Evolutionary conservation across 2,797 vertebrate species (phyloP).

Genomic region (Oreochromis grahami): DNA sequence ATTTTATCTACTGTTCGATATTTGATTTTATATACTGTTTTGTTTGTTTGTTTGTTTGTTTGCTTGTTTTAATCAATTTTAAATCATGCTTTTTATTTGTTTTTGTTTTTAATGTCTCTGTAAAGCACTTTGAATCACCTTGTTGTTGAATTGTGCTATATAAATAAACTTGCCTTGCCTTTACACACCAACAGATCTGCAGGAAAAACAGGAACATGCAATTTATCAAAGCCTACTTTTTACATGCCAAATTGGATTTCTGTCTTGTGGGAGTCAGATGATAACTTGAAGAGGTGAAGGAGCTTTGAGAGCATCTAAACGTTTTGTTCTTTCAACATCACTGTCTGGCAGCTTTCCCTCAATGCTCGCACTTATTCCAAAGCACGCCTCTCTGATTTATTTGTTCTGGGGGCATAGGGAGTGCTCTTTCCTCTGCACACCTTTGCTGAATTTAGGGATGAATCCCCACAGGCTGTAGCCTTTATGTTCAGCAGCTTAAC

Average conservation of each 20-base stretch:
- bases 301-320: background rate
- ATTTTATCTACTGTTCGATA: too few species aligned
- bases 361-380: background rate
- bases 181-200: background rate
- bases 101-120: too few species aligned
- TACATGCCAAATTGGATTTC: background rate
- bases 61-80: too few species aligned
- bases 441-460: background rate
- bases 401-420: background rate
- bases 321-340: background rate
- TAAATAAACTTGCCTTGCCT: too few species aligned
- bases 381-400: background rate
- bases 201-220: background rate
- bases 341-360: background rate
- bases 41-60: too few species aligned
- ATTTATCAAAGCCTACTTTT: background rate
- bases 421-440: background rate
- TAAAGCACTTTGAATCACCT: too few species aligned
- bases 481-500: constrained; percentile 1
- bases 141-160: too few species aligned
- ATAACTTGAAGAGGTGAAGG: background rate
- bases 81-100: too few species aligned
- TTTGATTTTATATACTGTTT: too few species aligned
- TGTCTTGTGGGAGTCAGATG: background rate
- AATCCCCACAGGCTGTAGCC: background rate